Evolutionary conservation across 2,797 vertebrate species (phyloP).

Genomic region (Neosalanx taihuensis): DNA sequence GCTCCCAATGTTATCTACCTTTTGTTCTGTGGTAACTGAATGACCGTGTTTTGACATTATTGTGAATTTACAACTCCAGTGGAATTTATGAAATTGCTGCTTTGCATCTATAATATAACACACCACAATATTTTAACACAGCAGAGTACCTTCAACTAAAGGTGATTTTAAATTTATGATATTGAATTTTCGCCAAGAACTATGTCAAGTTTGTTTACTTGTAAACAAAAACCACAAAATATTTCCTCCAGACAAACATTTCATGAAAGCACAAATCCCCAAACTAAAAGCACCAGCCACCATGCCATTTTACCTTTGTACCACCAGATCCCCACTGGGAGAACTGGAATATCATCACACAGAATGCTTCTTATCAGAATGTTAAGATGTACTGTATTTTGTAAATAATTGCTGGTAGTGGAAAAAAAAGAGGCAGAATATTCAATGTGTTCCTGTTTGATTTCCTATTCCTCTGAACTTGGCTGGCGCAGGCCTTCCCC

Average conservation of each 20-base stretch:
- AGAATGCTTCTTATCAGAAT: constrained; percentile 46
- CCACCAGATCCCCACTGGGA: constrained; percentile 37
- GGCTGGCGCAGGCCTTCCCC: constrained; percentile 27
- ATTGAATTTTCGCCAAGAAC: neutral
- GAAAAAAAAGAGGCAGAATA: constrained; percentile 32
- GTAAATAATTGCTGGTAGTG: constrained; percentile 46
- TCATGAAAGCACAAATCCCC: constrained; percentile 41
- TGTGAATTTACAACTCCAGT: constrained; percentile 20
- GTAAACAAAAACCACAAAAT: constrained; percentile 8
- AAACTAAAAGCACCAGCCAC: constrained; percentile 37
- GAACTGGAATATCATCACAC: constrained; percentile 47
- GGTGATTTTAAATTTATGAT: neutral
- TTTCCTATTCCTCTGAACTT: constrained; percentile 54
- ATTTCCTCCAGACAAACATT: constrained; percentile 43
- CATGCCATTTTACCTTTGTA: constrained; percentile 48
- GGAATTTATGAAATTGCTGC: neutral
- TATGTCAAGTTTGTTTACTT: neutral
- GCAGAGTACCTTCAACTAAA: no score
- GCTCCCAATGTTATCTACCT: neutral
- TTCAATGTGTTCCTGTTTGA: constrained; percentile 46
- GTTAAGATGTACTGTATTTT: constrained; percentile 44
- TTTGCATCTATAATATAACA: neutral
- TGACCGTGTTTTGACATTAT: no score
- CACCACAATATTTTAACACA: neutral
- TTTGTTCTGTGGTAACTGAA: neutral